phyloP scores from a whole-genome alignment of 1,140 invertebrate species.

The Galendromus occidentalis region DNA sequence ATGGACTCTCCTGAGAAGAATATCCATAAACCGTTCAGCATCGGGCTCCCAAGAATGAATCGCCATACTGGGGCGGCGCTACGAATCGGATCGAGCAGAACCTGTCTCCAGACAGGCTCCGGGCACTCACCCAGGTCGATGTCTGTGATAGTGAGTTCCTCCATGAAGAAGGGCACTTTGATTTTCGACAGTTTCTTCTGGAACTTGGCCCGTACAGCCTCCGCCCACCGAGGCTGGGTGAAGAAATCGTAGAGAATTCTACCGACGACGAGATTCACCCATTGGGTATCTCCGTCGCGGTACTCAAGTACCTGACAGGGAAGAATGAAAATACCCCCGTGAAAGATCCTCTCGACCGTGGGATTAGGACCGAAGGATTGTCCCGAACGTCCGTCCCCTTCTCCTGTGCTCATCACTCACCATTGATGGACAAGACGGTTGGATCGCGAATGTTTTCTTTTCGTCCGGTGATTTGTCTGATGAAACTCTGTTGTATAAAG shows the following conservation, averaged over 20 bases:
- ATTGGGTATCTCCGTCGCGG: constrained; percentile 26
- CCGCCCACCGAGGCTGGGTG: constrained; percentile 38
- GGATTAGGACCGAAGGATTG: too few species aligned
- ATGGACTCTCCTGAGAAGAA: background rate
- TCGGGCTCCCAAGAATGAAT: background rate
- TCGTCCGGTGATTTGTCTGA: background rate
- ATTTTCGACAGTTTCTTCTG: constrained; percentile 68
- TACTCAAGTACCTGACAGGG: background rate
- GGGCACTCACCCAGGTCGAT: constrained; percentile 46
- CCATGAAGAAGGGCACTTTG: constrained; percentile 67
- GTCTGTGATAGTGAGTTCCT: constrained; percentile 52
- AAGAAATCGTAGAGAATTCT: constrained; percentile 57
- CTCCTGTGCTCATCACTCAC: constrained; percentile 16
- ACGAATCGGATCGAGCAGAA: constrained; percentile 37
- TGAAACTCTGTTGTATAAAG: background rate
- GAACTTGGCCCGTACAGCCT: constrained; percentile 43
- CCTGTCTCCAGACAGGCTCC: constrained; percentile 54
- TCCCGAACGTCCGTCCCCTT: too few species aligned
- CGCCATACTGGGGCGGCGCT: background rate
- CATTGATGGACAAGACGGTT: constrained; percentile 11
- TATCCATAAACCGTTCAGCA: background rate
- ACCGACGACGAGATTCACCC: constrained; percentile 53
- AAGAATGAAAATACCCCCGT: background rate
- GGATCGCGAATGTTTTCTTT: background rate
- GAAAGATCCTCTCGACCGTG: background rate